These are phyloP conservation scores for Schizothorax lantsangensis DNA, from an alignment of 2,797 vertebrate species.

Conservation along the genomic window DNA sequence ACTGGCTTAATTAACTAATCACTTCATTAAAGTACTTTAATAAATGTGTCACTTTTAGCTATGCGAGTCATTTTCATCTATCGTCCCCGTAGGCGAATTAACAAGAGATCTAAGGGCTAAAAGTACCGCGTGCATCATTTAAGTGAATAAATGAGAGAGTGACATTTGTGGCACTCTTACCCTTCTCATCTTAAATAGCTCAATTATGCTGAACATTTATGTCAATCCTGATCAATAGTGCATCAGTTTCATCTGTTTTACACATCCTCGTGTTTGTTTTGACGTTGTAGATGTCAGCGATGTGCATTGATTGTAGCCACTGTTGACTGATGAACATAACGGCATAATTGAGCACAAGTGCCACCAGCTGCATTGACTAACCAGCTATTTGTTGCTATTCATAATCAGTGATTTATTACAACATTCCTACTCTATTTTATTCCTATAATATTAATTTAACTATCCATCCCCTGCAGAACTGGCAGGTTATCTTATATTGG, in stretches of 20 bases:
- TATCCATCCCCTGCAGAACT: not conserved
- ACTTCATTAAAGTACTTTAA: slow-evolving; percentile 58
- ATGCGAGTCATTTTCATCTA: slow-evolving; percentile 49
- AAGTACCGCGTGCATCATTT: slow-evolving; percentile 18
- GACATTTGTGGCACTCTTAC: slow-evolving; percentile 14
- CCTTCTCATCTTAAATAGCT: slow-evolving; percentile 27
- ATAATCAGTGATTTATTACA: not conserved
- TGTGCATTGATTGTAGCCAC: not conserved
- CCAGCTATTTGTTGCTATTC: not conserved
- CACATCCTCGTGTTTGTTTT: not conserved
- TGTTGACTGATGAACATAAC: not conserved
- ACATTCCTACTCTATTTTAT: not conserved
- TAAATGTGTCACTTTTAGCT: slow-evolving; percentile 56
- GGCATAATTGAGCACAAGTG: not conserved
- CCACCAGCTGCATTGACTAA: not conserved
- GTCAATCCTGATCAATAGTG: not conserved
- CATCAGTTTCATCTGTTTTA: not conserved
- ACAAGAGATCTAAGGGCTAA: slow-evolving; percentile 31
- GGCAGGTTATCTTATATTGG: not conserved
- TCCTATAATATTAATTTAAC: not conserved
- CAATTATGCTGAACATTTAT: not conserved
- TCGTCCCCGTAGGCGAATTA: slow-evolving; percentile 41
- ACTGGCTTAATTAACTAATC: slow-evolving; percentile 60
- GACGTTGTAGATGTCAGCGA: not conserved
- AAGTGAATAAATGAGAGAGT: slow-evolving; percentile 20